Percentiles rank a stretch among this genome's conserved stretches.
Evolutionary conservation across 2,797 vertebrate genomes (phyloP).

Genomic region (Enteromius anoplus): DNA sequence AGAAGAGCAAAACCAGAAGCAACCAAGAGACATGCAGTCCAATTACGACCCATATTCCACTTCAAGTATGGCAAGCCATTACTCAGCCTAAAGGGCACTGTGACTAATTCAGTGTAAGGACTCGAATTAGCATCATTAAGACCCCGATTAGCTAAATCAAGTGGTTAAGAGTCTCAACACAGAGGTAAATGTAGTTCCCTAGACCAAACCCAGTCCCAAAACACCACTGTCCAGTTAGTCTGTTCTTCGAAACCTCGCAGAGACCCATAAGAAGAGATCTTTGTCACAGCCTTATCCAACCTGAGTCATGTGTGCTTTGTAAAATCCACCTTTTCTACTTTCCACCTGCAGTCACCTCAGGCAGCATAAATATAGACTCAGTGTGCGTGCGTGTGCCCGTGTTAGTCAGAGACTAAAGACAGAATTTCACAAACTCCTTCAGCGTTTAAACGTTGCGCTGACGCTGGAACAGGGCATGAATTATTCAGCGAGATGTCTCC

Average conservation of each 20-base stretch:
- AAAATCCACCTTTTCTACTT: constrained; percentile 70
- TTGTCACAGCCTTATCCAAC: constrained; percentile 68
- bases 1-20: constrained; percentile 35
- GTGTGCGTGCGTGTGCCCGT: constrained; percentile 23
- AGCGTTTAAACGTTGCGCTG: constrained; percentile 80
- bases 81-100: constrained; percentile 37
- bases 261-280: constrained; percentile 69
- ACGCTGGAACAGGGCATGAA: constrained; percentile 78
- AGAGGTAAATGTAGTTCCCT: constrained; percentile 34
- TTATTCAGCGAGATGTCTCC: constrained; percentile 81
- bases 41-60: constrained; percentile 32
- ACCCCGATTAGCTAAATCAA: constrained; percentile 54
- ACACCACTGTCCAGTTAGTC: constrained; percentile 63
- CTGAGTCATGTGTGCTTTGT: constrained; percentile 69
- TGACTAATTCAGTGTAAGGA: constrained; percentile 53
- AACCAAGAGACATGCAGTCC: constrained; percentile 37
- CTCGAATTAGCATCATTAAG: constrained; percentile 58
- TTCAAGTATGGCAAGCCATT: constrained; percentile 39
- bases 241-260: constrained; percentile 56
- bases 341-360: constrained; percentile 70
- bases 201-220: constrained; percentile 28
- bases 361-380: constrained; percentile 59
- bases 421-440: constrained; percentile 79
- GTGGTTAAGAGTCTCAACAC: constrained; percentile 48
- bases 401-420: constrained; percentile 59